These are phyloP conservation scores for Ploceus nigricollis DNA, from an alignment of 2,113 vertebrate genomes.

Conservation along the genomic window DNA sequence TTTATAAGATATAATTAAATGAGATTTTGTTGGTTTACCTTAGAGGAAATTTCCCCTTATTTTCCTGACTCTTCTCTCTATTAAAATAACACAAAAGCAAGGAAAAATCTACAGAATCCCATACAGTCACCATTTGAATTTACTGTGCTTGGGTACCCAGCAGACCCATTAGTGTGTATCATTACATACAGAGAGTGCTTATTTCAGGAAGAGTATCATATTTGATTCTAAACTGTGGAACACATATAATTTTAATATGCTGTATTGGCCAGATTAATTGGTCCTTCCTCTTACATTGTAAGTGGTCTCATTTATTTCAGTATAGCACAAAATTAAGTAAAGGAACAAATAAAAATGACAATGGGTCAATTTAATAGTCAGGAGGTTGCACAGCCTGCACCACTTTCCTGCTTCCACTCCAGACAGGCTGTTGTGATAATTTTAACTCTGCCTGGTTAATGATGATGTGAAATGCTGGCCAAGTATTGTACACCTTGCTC, in stretches of 20 bases:
- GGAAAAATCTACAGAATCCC: not conserved
- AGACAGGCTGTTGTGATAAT: not conserved
- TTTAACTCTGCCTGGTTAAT: not conserved
- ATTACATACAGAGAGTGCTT: not conserved
- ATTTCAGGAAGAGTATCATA: not conserved
- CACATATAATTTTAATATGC: not conserved
- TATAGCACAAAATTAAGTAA: not conserved
- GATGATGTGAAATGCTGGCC: not conserved
- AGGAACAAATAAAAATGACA: not conserved
- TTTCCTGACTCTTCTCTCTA: not conserved
- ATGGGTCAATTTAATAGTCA: not conserved
- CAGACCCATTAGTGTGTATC: not conserved
- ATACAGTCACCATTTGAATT: not conserved
- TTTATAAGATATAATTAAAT: not conserved
- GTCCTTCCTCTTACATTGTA: not conserved
- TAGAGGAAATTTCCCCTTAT: not conserved
- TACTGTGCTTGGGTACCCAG: not conserved
- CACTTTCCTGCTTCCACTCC: not conserved
- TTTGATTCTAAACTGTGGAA: not conserved
- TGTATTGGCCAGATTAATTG: not conserved
- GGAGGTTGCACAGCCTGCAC: not conserved
- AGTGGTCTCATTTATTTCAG: constrained; percentile 11
- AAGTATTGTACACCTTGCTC: not conserved
- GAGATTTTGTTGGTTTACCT: not conserved
- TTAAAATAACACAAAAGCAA: not conserved